Percentiles rank a stretch among this genome's conserved stretches.
Evolutionary conservation across 2,888 invertebrate genomes (phyloP).

Genomic region (Mythimna loreyi): DNA sequence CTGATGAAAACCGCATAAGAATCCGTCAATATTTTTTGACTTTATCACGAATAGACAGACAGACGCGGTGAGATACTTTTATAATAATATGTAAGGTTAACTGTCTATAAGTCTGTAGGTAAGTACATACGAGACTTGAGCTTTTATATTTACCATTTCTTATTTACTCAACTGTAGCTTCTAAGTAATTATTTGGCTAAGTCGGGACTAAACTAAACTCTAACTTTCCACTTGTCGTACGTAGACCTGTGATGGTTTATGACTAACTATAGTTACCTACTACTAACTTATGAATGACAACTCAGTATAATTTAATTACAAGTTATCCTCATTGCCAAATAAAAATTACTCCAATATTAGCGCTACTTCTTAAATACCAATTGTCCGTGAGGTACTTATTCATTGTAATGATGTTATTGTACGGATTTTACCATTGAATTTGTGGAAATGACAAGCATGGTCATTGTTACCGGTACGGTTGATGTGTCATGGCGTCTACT

Average conservation of each 20-base stretch:
- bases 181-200: constrained; percentile 36
- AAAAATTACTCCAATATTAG: constrained; percentile 22
- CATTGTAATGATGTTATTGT: constrained; percentile 46
- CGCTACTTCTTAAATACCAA: constrained; percentile 27
- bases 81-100: too few relatives aligned
- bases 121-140: not conserved
- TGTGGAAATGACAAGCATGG: constrained; percentile 50
- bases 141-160: constrained; percentile 11
- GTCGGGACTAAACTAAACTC: not conserved
- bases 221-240: constrained; percentile 9
- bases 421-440: constrained; percentile 54
- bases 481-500: constrained; percentile 52
- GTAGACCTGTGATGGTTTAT: constrained; percentile 6
- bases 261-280: constrained; percentile 23
- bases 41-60: too few relatives aligned
- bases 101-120: too few relatives aligned
- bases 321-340: constrained; percentile 30
- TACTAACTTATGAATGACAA: constrained; percentile 20
- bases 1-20: too few relatives aligned
- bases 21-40: too few relatives aligned
- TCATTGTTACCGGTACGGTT: constrained; percentile 58
- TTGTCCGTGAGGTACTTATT: constrained; percentile 27
- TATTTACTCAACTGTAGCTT: constrained; percentile 26
- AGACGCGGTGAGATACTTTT: too few relatives aligned
- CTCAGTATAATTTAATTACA: not conserved